Conservation (phyloP, 2,113 vertebrate species). For the Aptenodytes patagonicus region DNA sequence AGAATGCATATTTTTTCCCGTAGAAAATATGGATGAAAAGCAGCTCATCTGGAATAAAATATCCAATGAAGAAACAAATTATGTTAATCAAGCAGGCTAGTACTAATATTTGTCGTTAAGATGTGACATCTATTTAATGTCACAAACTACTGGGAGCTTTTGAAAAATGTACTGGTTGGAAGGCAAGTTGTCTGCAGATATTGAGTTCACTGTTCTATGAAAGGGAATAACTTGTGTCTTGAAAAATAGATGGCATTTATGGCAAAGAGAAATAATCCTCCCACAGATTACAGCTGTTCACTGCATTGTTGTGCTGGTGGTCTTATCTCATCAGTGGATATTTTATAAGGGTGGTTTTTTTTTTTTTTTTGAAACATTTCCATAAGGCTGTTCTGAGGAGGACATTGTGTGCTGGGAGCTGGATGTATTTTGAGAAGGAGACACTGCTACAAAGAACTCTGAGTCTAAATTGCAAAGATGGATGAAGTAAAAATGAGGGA, state of each 20-base stretch:
- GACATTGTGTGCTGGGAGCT: not conserved
- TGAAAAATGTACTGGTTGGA: not conserved
- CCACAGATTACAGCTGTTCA: conserved; percentile 44
- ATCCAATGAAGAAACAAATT: conserved; percentile 35
- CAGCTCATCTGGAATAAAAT: conserved; percentile 49
- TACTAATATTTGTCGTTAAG: conserved; percentile 35
- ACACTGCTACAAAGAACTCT: not conserved
- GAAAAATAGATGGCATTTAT: conserved; percentile 26
- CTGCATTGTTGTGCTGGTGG: conserved; percentile 19
- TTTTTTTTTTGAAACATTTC: not conserved
- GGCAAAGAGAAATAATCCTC: conserved; percentile 25
- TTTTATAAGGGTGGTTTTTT: not conserved
- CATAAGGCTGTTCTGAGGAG: not conserved
- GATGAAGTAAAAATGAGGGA: conserved; percentile 11
- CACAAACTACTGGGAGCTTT: not conserved
- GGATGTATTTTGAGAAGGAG: not conserved
- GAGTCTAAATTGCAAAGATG: not conserved
- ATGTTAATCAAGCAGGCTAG: conserved; percentile 29
- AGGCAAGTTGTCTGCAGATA: not conserved
- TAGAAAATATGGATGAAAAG: conserved; percentile 15
- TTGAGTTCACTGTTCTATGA: not conserved
- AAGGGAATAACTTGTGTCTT: not conserved
- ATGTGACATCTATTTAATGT: conserved; percentile 33
- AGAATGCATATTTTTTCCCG: not conserved
- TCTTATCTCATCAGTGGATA: conserved; percentile 30